These are phyloP conservation scores for Casuarius casuarius DNA, from an alignment of 2,113 vertebrate genomes.

Conservation along the genomic window DNA sequence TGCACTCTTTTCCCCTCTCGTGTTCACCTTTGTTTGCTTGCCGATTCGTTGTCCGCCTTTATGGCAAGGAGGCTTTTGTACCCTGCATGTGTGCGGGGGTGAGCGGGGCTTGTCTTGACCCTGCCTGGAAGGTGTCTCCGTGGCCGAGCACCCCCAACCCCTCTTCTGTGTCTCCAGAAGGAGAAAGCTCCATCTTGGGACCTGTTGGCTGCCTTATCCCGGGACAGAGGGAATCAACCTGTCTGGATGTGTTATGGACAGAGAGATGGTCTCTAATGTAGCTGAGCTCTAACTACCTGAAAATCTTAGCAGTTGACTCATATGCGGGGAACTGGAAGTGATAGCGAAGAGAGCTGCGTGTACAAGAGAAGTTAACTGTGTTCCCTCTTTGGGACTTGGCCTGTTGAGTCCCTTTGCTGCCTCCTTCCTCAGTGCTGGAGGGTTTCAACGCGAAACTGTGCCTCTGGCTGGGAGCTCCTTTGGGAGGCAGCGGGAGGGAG, in stretches of 20 bases:
- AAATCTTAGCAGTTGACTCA: rapidly evolving
- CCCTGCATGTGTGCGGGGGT: neutral
- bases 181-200: neutral
- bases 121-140: rapidly evolving
- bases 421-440: neutral
- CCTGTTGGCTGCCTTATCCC: neutral
- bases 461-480: neutral
- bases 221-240: neutral
- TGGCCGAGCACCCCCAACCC: neutral
- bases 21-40: neutral
- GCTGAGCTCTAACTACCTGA: neutral
- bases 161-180: neutral
- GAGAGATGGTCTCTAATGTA: neutral
- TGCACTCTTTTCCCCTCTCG: neutral
- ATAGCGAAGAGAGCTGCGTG: rapidly evolving
- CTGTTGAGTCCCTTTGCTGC: neutral
- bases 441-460: neutral
- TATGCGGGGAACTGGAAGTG: neutral
- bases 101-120: neutral
- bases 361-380: neutral
- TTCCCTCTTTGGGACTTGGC: neutral
- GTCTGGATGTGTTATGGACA: neutral
- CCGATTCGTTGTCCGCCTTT: neutral
- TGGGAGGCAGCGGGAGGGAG: neutral
- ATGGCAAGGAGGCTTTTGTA: neutral